phyloP scores from a whole-genome alignment of 2,113 vertebrate species.

The Menidia beryllina region DNA sequence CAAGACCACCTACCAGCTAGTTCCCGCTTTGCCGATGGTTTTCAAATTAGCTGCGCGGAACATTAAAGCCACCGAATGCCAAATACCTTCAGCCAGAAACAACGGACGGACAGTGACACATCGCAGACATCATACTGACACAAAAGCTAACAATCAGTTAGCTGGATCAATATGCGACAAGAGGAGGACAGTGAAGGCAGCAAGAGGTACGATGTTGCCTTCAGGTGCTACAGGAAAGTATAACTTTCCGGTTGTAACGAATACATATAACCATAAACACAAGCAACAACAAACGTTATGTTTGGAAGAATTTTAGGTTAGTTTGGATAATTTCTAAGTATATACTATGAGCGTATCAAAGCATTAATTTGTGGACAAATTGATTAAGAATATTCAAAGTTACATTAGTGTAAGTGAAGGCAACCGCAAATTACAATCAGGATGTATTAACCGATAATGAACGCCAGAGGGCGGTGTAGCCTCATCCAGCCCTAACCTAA shows the following conservation, averaged over 20 bases:
- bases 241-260: fast-evolving
- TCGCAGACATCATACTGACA: constrained; percentile 76
- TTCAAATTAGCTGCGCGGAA: constrained; percentile 82
- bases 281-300: not conserved
- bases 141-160: constrained; percentile 59
- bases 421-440: not conserved
- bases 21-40: constrained; percentile 84
- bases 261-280: fast-evolving
- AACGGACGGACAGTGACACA: constrained; percentile 56
- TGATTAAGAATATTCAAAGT: not conserved
- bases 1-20: constrained; percentile 82
- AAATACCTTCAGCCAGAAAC: constrained; percentile 75
- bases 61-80: constrained; percentile 82
- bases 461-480: constrained; percentile 37
- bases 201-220: constrained; percentile 35
- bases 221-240: not conserved
- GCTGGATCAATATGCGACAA: constrained; percentile 57
- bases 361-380: no score
- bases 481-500: not conserved
- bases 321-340: not conserved
- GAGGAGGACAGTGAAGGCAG: constrained; percentile 45
- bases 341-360: not conserved
- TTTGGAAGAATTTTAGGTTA: not conserved
- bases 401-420: constrained; percentile 28
- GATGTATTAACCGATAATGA: not conserved